Percentiles rank a stretch among this genome's conserved stretches.
These are phyloP conservation scores for Myotis vivesi DNA, from an alignment of 2,797 vertebrate genomes.

Conservation along the genomic window DNA sequence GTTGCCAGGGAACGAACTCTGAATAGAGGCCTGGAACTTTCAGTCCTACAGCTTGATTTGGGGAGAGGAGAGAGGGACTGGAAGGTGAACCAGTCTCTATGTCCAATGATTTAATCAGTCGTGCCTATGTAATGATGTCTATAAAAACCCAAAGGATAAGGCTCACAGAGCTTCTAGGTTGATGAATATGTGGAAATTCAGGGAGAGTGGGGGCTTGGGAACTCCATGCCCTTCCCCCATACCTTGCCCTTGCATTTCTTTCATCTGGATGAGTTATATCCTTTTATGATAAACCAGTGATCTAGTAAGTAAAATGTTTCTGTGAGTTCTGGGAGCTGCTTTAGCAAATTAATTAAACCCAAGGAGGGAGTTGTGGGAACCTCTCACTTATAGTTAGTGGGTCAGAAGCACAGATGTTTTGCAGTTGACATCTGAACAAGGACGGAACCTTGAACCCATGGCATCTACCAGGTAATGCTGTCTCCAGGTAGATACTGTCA, in stretches of 20 bases:
- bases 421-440: not conserved
- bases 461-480: not conserved
- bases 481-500: not conserved
- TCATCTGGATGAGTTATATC: not conserved
- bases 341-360: not conserved
- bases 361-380: not conserved
- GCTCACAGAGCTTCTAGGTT: not conserved
- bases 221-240: not conserved
- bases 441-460: not conserved
- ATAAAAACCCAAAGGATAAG: not conserved
- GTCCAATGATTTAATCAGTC: not conserved
- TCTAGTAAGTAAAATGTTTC: not conserved
- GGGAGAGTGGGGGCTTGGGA: accelerated
- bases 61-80: not conserved
- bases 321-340: not conserved
- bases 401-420: not conserved
- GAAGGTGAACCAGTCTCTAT: not conserved
- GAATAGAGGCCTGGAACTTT: not conserved
- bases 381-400: not conserved
- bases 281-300: not conserved
- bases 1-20: not conserved
- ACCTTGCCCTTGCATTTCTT: not conserved
- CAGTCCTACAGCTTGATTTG: not conserved
- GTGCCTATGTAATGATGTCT: not conserved
- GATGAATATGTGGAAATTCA: not conserved